Percentiles rank a stretch among this genome's conserved stretches.
These are phyloP conservation scores for Graphium colonna DNA, from an alignment of 2,888 invertebrate genomes.

Conservation along the genomic window DNA sequence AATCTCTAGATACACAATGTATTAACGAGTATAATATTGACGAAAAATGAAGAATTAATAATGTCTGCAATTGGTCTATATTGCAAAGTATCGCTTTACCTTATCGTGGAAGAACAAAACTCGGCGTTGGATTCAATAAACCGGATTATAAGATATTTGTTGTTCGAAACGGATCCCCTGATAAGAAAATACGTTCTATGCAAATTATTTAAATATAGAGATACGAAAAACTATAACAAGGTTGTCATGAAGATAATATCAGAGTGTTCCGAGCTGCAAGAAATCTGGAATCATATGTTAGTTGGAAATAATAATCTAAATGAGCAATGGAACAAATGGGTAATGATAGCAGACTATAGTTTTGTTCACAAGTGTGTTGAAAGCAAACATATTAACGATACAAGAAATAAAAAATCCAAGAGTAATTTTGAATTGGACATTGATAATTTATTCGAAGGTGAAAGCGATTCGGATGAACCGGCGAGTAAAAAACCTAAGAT, in stretches of 20 bases:
- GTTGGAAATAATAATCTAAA: constrained; percentile 8
- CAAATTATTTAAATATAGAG: constrained; percentile 10
- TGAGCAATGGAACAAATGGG: constrained; percentile 30
- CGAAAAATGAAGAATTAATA: constrained; percentile 48
- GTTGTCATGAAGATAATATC: not conserved
- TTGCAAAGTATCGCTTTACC: constrained; percentile 41
- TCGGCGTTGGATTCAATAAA: constrained; percentile 30
- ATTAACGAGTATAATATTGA: constrained; percentile 41
- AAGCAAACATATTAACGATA: constrained; percentile 22
- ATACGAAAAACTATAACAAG: constrained; percentile 1
- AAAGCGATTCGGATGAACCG: constrained; percentile 47
- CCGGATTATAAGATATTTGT: constrained; percentile 34
- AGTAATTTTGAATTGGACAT: constrained; percentile 60
- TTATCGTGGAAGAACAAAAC: constrained; percentile 37
- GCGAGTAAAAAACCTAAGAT: constrained; percentile 54
- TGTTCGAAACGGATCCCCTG: constrained; percentile 6
- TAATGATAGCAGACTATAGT: constrained; percentile 24
- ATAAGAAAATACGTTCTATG: not conserved
- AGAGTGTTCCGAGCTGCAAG: not conserved
- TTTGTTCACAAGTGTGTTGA: constrained; percentile 49
- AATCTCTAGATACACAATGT: constrained; percentile 52
- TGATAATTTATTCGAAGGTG: constrained; percentile 47
- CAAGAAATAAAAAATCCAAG: constrained; percentile 26
- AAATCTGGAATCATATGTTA: constrained; percentile 20
- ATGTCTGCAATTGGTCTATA: constrained; percentile 44